Evolutionary conservation across 2,113 vertebrate species (phyloP).

Genomic region (human): GRCh38 chr4:182309001-182309500

Average conservation of each 20-base stretch:
- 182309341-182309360: slow-evolving; percentile 63
- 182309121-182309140: no score
- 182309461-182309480: slow-evolving; percentile 54
- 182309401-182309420: slow-evolving; percentile 58
- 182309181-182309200: not conserved
- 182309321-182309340: slow-evolving; percentile 27
- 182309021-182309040: fast-evolving
- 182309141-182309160: not conserved
- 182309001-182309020: fast-evolving
- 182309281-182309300: slow-evolving; percentile 29
- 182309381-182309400: slow-evolving; percentile 39
- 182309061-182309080: not conserved
- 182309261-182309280: not conserved
- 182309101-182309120: not conserved
- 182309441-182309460: slow-evolving; percentile 60
- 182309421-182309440: slow-evolving; percentile 51
- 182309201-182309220: not conserved
- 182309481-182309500: slow-evolving; percentile 44
- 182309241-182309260: not conserved
- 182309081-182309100: not conserved
- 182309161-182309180: not conserved
- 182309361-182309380: slow-evolving; percentile 55
- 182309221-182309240: not conserved
- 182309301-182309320: slow-evolving; percentile 58
- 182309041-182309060: not conserved